A percentile compares a stretch with the other conserved stretches of the same genome.
Conservation (phyloP, 1,140 invertebrate genomes). For the Liolophura sinensis region DNA sequence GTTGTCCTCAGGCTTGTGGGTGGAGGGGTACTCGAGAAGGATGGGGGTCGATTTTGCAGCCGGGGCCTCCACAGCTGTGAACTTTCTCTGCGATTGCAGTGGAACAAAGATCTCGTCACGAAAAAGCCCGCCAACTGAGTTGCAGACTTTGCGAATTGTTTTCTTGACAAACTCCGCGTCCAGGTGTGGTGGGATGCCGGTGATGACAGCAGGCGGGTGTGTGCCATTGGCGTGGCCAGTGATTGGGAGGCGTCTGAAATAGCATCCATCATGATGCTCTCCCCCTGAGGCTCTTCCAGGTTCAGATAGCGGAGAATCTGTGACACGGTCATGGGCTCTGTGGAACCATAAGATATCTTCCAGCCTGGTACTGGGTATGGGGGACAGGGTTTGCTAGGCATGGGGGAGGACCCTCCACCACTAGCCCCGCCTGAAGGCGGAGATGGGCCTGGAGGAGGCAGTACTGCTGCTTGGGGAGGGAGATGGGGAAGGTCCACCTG, state of each 20-base stretch:
- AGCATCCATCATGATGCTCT: constrained; percentile 36
- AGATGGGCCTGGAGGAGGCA: constrained; percentile 8
- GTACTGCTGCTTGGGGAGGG: constrained; percentile 15
- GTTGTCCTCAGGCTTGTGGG: too few relatives aligned
- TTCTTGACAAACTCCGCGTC: constrained; percentile 28
- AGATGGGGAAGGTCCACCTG: constrained; percentile 14
- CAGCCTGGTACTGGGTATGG: constrained; percentile 30
- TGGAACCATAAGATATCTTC: constrained; percentile 57
- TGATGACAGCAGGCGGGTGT: constrained; percentile 50
- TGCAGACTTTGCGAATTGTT: constrained; percentile 39
- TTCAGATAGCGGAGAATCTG: constrained; percentile 48
- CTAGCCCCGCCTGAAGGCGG: constrained; percentile 4
- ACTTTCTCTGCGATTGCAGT: neutral
- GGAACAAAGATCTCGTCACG: constrained; percentile 47
- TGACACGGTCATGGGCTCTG: constrained; percentile 41
- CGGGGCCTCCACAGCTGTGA: too few relatives aligned
- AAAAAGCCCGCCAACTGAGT: constrained; percentile 45
- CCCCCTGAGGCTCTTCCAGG: constrained; percentile 42
- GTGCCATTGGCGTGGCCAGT: constrained; percentile 36
- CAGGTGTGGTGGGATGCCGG: constrained; percentile 46
- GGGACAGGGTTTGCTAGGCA: constrained; percentile 4
- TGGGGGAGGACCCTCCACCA: constrained; percentile 4
- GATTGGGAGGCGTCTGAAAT: constrained; percentile 43
- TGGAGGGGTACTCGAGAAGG: neutral
- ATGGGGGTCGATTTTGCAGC: too few relatives aligned